Percentiles rank a stretch among this genome's conserved stretches.
phyloP scores from a whole-genome alignment of 2,113 vertebrate species.

The Tonatia bakeri region DNA sequence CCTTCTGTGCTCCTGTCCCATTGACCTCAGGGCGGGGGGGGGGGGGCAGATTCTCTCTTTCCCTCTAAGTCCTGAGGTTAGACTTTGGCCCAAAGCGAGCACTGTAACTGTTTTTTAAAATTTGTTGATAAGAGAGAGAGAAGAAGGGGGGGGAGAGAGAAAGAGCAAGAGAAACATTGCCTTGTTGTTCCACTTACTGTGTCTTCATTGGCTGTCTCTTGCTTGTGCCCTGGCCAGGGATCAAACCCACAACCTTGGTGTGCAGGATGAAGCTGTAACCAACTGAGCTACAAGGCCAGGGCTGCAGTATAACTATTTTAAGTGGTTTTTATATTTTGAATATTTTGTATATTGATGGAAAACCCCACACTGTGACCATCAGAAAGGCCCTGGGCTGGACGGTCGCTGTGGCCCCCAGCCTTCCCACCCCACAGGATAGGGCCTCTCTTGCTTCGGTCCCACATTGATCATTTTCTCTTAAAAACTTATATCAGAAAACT shows the following conservation, averaged over 20 bases:
- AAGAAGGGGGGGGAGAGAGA: no score
- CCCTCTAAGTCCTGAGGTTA: neutral
- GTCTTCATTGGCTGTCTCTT: no score
- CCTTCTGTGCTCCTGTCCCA: neutral
- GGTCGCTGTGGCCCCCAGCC: neutral
- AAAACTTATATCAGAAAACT: neutral
- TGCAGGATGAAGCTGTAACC: no score
- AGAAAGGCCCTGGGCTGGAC: neutral
- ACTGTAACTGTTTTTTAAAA: no score
- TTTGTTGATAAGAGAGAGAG: no score
- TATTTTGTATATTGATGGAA: neutral
- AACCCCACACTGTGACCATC: neutral
- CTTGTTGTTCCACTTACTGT: no score
- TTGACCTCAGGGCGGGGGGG: no score
- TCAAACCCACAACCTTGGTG: no score
- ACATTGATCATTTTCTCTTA: neutral
- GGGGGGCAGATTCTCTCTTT: neutral
- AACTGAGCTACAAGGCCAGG: no score
- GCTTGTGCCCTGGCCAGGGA: no score
- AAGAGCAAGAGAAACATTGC: no score
- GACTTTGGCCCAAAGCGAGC: neutral
- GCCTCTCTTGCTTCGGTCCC: neutral
- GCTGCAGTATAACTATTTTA: neutral
- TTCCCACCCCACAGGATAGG: neutral
- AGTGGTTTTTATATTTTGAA: neutral